These are phyloP conservation scores for Ennomos erosarius DNA, from an alignment of 2,888 invertebrate genomes.

Conservation along the genomic window DNA sequence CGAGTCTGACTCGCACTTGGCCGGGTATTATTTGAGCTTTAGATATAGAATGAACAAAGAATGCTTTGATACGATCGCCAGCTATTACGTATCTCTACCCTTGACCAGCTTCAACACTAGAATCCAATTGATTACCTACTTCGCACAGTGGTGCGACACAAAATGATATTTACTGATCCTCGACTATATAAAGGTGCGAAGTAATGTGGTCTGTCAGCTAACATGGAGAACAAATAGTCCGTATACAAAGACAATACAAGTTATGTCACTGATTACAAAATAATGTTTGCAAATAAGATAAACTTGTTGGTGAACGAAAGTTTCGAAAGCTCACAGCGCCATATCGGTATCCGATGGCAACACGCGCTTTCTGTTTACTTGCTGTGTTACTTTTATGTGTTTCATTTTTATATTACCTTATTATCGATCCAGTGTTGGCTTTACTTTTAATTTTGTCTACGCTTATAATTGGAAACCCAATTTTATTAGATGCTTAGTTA, in stretches of 20 bases:
- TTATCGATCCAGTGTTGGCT: too few relatives aligned
- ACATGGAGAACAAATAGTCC: slow-evolving; percentile 1
- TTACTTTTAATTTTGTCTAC: too few relatives aligned
- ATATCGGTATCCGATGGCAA: slow-evolving; percentile 7
- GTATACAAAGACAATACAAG: slow-evolving; percentile 1
- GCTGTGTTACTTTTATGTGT: slow-evolving; percentile 19
- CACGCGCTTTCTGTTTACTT: slow-evolving; percentile 8
- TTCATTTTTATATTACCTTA: neutral
- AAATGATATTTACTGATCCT: neutral
- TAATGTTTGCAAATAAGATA: slow-evolving; percentile 12
- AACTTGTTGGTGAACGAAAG: neutral
- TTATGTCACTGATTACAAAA: slow-evolving; percentile 12
- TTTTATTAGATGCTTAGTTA: too few relatives aligned
- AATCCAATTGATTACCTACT: too few relatives aligned
- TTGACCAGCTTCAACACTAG: neutral
- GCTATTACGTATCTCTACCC: neutral
- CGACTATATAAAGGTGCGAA: slow-evolving; percentile 1
- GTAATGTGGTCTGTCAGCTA: slow-evolving; percentile 1
- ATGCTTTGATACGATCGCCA: too few relatives aligned
- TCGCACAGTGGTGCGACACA: neutral
- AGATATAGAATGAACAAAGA: too few relatives aligned
- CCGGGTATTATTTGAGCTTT: too few relatives aligned
- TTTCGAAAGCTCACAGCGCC: slow-evolving; percentile 18
- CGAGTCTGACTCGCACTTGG: too few relatives aligned
- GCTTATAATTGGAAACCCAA: too few relatives aligned